These are phyloP conservation scores for Tadarida brasiliensis DNA, from an alignment of 2,797 vertebrate species.

Conservation along the genomic window DNA sequence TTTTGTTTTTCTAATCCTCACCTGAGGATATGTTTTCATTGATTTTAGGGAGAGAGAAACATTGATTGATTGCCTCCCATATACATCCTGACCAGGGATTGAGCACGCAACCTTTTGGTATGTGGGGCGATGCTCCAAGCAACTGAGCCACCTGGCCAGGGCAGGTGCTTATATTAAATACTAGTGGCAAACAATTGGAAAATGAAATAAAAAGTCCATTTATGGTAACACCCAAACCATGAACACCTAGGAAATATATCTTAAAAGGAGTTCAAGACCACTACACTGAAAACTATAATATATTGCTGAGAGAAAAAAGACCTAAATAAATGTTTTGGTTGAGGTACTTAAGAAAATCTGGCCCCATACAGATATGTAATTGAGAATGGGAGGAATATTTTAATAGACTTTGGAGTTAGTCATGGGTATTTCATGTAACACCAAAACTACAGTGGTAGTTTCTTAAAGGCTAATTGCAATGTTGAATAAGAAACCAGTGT, in stretches of 20 bases:
- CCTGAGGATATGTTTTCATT: background rate
- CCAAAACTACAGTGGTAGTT: background rate
- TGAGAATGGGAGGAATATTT: background rate
- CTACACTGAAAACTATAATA: background rate
- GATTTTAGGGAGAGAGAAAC: background rate
- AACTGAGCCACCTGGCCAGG: background rate
- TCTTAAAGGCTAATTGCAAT: background rate
- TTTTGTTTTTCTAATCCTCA: background rate
- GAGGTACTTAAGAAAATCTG: background rate
- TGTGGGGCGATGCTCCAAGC: background rate
- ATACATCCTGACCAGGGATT: background rate
- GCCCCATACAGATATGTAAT: background rate
- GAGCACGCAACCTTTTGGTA: background rate
- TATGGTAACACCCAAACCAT: background rate
- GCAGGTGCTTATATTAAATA: background rate
- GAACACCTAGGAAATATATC: background rate
- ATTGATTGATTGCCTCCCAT: background rate
- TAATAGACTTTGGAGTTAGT: background rate
- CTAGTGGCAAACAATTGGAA: background rate
- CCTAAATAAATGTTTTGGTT: background rate
- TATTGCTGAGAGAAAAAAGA: background rate
- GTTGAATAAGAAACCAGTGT: background rate
- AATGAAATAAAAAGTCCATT: background rate
- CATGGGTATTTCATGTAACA: too few relatives aligned
- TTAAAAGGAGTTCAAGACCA: background rate